Percentiles rank a stretch among this genome's conserved stretches.
Conservation (phyloP, 2,888 invertebrate genomes). For the Ennomos quercinarius region DNA sequence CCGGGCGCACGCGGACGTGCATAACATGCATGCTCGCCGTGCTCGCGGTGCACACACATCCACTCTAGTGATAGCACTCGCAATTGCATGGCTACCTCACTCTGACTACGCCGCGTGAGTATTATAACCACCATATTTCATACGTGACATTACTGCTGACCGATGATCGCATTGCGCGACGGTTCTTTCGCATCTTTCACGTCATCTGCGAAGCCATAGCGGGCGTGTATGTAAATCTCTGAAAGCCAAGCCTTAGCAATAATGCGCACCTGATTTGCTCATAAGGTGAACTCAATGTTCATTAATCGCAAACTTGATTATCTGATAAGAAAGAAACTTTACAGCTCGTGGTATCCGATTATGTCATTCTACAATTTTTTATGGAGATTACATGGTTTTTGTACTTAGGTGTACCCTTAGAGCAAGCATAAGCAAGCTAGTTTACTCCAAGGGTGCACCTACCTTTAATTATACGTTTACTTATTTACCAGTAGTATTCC, state of each 20-base stretch:
- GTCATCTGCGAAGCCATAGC: slow-evolving; percentile 59
- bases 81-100: slow-evolving; percentile 69
- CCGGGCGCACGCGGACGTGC: slow-evolving; percentile 60
- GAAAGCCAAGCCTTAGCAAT: slow-evolving; percentile 51
- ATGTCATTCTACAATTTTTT: no score
- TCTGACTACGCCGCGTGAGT: slow-evolving; percentile 77
- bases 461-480: no score
- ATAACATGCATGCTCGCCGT: slow-evolving; percentile 70
- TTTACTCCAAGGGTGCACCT: no score
- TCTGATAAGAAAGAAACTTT: background rate
- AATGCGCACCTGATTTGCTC: slow-evolving; percentile 51
- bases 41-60: slow-evolving; percentile 72
- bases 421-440: no score
- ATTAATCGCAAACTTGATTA: slow-evolving; percentile 41
- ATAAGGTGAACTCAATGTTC: slow-evolving; percentile 45
- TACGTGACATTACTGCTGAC: slow-evolving; percentile 22
- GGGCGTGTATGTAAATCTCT: slow-evolving; percentile 60
- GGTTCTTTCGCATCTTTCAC: slow-evolving; percentile 41
- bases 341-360: no score
- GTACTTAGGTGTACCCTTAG: no score
- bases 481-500: no score
- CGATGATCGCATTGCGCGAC: slow-evolving; percentile 41
- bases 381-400: no score
- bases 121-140: slow-evolving; percentile 36
- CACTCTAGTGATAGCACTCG: slow-evolving; percentile 71